Evolutionary conservation across 2,888 invertebrate species (phyloP).

Genomic region (Stegophylla sp.): DNA sequence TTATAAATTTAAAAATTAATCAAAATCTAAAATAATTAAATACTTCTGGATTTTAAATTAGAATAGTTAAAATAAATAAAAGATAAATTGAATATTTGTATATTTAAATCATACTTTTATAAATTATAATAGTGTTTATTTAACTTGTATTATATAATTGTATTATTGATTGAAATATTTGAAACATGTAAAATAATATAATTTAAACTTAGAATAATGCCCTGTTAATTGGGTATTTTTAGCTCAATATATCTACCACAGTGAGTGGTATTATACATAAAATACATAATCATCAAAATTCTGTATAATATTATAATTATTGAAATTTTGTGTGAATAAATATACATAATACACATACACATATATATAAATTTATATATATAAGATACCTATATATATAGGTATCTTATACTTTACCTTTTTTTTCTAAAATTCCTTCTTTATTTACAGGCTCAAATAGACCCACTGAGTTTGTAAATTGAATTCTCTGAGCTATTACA

Average conservation of each 20-base stretch:
- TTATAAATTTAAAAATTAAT: not conserved
- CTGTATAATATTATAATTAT: slow-evolving; percentile 13
- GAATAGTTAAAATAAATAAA: not conserved
- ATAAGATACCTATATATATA: not conserved
- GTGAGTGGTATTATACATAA: not conserved
- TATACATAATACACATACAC: not conserved
- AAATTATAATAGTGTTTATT: slow-evolving; percentile 20
- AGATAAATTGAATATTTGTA: not conserved
- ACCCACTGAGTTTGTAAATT: no score
- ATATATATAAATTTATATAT: slow-evolving; percentile 2
- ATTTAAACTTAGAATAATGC: slow-evolving; percentile 13
- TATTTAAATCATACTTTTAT: slow-evolving; percentile 33
- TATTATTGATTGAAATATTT: slow-evolving; percentile 29
- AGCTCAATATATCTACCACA: slow-evolving; percentile 31
- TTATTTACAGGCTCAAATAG: not conserved
- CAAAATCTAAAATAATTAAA: not conserved
- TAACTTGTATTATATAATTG: slow-evolving; percentile 22
- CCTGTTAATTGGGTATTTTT: slow-evolving; percentile 18
- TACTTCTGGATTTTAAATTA: not conserved
- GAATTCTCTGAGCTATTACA: no score
- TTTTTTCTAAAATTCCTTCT: not conserved
- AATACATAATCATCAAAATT: not conserved
- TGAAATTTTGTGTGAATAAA: slow-evolving; percentile 12
- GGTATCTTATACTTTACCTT: no score
- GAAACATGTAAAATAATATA: slow-evolving; percentile 1